A percentile compares a stretch with the other conserved stretches of the same genome.
These are phyloP conservation scores for Sesamia inferens DNA, from an alignment of 2,888 invertebrate species.

Conservation along the genomic window DNA sequence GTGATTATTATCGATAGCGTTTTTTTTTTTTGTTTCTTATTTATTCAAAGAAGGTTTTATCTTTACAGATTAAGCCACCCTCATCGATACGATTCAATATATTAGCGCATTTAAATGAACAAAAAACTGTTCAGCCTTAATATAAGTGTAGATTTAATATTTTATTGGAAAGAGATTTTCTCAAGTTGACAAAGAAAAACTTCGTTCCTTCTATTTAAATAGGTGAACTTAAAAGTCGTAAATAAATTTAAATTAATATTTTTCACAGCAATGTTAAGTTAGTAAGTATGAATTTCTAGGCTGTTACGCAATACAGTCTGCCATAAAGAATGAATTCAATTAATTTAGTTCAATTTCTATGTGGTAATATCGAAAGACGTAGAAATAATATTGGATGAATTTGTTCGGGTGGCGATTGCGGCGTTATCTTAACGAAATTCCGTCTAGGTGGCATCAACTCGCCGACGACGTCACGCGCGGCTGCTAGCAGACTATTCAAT, in stretches of 20 bases:
- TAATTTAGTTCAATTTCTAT: neutral
- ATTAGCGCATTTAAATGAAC: neutral
- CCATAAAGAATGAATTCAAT: constrained; percentile 23
- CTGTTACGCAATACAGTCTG: constrained; percentile 5
- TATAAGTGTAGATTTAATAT: neutral
- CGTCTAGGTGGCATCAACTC: constrained; percentile 62
- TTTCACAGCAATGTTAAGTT: constrained; percentile 30
- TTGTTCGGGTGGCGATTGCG: constrained; percentile 67
- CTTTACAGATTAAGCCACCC: no score
- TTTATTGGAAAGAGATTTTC: constrained; percentile 3
- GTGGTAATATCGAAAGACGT: constrained; percentile 7
- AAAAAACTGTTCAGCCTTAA: neutral
- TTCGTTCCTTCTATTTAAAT: constrained; percentile 10
- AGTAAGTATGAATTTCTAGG: neutral
- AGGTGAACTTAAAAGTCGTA: constrained; percentile 5
- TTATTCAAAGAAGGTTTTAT: no score
- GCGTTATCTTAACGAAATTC: constrained; percentile 72
- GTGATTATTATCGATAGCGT: no score
- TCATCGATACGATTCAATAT: no score
- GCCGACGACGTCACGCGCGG: constrained; percentile 40
- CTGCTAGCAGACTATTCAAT: constrained; percentile 43
- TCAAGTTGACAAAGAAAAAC: neutral
- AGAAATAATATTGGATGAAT: constrained; percentile 69
- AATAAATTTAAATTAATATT: constrained; percentile 26
- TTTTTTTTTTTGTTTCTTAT: no score